phyloP scores from a whole-genome alignment of 2,797 vertebrate genomes.

The Tenualosa thibaudeaui region DNA sequence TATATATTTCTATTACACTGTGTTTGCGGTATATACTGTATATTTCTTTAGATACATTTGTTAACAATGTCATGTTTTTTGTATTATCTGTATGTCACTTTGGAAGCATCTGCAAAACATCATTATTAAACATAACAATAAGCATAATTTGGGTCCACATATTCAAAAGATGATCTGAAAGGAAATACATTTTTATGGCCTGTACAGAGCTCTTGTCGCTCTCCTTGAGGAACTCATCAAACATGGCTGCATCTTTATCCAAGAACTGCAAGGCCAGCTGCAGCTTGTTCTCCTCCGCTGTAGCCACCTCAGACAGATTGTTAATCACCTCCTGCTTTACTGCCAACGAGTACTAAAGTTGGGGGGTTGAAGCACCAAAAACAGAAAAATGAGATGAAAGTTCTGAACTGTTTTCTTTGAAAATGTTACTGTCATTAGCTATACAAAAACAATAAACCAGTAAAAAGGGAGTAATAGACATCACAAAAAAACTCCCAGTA shows the following conservation, averaged over 20 bases:
- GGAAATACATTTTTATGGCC: slow-evolving; percentile 66
- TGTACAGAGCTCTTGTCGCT: slow-evolving; percentile 63
- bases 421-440: too few relatives aligned
- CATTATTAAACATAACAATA: too few relatives aligned
- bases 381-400: neutral
- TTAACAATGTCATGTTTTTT: too few relatives aligned
- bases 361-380: neutral
- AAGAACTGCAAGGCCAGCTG: slow-evolving; percentile 61
- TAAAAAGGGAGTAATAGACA: too few relatives aligned
- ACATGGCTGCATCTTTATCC: slow-evolving; percentile 63
- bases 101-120: too few relatives aligned
- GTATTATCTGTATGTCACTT: too few relatives aligned
- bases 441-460: too few relatives aligned
- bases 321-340: slow-evolving; percentile 69
- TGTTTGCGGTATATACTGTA: too few relatives aligned
- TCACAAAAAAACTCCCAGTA: too few relatives aligned
- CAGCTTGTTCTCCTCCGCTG: slow-evolving; percentile 60
- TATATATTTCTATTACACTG: too few relatives aligned
- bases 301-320: slow-evolving; percentile 61
- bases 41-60: too few relatives aligned
- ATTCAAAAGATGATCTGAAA: neutral
- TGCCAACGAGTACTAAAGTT: slow-evolving; percentile 61
- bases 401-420: neutral
- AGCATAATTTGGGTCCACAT: neutral
- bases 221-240: slow-evolving; percentile 72